Evolutionary conservation across 1,140 invertebrate genomes (phyloP).

Genomic region (Lithobius niger): DNA sequence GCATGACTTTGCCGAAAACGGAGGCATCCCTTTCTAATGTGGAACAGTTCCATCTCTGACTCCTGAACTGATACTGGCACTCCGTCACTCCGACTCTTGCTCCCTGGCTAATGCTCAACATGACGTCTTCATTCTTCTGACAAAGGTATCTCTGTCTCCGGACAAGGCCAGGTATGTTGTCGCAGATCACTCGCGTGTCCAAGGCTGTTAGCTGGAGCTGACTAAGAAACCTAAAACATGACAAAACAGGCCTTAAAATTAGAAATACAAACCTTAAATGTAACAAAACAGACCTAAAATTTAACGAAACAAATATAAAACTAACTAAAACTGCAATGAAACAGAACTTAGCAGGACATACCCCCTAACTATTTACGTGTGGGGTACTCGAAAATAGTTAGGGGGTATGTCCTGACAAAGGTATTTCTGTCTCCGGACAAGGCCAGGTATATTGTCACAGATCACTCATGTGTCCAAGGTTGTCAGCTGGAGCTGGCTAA

Average conservation of each 20-base stretch:
- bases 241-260: no score
- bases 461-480: slow-evolving; percentile 28
- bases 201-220: slow-evolving; percentile 17
- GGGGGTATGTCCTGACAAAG: slow-evolving; percentile 32
- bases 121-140: slow-evolving; percentile 26
- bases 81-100: slow-evolving; percentile 30
- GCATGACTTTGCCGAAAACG: slow-evolving; percentile 18
- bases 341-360: no score
- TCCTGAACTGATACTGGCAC: slow-evolving; percentile 31
- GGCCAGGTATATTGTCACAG: slow-evolving; percentile 32
- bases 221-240: slow-evolving; percentile 20
- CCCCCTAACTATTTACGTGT: no score
- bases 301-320: no score
- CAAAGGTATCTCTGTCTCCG: slow-evolving; percentile 31
- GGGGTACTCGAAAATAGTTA: no score
- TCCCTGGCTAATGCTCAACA: slow-evolving; percentile 28
- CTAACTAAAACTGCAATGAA: no score
- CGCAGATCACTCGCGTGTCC: slow-evolving; percentile 32
- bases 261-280: no score
- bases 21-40: slow-evolving; percentile 12
- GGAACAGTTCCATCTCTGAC: slow-evolving; percentile 33
- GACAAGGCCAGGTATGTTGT: slow-evolving; percentile 31
- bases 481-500: slow-evolving; percentile 18
- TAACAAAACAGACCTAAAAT: no score
- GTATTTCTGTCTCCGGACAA: slow-evolving; percentile 28